Conservation (phyloP, 2,797 vertebrate species). For the Notolabrus celidotus region DNA sequence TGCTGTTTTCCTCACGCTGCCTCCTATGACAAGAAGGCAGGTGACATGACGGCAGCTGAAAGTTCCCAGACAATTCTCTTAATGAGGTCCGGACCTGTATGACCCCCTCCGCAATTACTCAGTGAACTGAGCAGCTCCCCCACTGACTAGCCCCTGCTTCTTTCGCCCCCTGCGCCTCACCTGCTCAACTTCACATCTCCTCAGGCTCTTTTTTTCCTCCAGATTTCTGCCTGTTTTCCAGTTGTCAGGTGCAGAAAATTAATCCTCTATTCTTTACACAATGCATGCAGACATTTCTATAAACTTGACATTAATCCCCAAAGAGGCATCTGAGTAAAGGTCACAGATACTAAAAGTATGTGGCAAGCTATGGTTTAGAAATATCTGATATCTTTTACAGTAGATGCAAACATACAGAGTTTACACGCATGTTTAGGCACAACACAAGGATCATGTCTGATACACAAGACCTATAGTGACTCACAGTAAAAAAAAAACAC, state of each 20-base stretch:
- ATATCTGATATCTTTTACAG: neutral
- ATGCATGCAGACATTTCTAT: neutral
- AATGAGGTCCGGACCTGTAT: constrained; percentile 68
- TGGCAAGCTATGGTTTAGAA: neutral
- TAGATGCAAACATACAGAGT: too few relatives aligned
- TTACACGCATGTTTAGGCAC: neutral
- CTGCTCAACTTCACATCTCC: constrained; percentile 34
- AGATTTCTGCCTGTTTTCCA: constrained; percentile 20
- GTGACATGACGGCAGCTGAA: constrained; percentile 58
- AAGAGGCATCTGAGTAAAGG: neutral
- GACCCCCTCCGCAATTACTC: constrained; percentile 59
- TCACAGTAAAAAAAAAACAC: constrained; percentile 11
- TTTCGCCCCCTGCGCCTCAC: constrained; percentile 25
- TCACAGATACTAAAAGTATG: constrained; percentile 31
- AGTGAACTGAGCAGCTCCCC: constrained; percentile 38
- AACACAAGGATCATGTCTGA: neutral
- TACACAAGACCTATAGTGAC: constrained; percentile 2
- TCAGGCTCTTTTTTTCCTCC: constrained; percentile 3
- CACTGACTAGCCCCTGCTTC: constrained; percentile 6
- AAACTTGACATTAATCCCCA: neutral
- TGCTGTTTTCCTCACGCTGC: constrained; percentile 24
- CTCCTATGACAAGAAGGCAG: constrained; percentile 51
- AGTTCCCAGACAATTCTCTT: constrained; percentile 66
- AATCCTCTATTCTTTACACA: constrained; percentile 20
- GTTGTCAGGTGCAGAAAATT: constrained; percentile 27